phyloP scores from a whole-genome alignment of 2,888 invertebrate genomes.

The Laothoe populi region DNA sequence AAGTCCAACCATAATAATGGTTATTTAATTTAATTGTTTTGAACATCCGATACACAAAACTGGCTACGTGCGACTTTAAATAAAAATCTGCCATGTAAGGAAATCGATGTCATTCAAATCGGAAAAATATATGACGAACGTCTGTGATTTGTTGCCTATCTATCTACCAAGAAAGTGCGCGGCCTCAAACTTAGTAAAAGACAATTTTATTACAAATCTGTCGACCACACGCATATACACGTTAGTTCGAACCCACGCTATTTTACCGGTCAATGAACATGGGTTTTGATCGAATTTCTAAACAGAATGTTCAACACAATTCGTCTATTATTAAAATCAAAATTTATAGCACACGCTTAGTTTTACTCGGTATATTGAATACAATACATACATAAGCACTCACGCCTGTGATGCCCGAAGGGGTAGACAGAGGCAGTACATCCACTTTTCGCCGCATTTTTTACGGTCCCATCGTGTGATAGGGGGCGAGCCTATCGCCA shows the following conservation, averaged over 20 bases:
- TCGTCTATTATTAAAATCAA: background rate
- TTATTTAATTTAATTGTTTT: no score
- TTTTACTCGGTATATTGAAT: constrained; percentile 1
- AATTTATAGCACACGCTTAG: background rate
- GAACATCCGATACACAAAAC: no score
- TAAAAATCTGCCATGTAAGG: constrained; percentile 43
- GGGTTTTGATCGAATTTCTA: constrained; percentile 1
- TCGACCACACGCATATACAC: constrained; percentile 46
- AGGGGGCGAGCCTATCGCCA: no score
- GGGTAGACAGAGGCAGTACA: no score
- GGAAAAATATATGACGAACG: constrained; percentile 38
- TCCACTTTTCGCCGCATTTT: no score
- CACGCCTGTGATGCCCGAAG: no score
- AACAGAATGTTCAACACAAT: background rate
- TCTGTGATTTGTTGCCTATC: constrained; percentile 33
- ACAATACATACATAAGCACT: no score
- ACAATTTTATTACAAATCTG: constrained; percentile 37
- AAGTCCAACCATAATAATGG: no score
- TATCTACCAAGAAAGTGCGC: constrained; percentile 13
- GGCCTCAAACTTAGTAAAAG: constrained; percentile 33
- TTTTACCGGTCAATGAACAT: constrained; percentile 25
- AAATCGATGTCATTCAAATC: constrained; percentile 43
- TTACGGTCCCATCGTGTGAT: no score
- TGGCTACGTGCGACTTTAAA: constrained; percentile 37
- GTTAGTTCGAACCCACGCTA: constrained; percentile 44